A percentile compares a stretch with the other conserved stretches of the same genome.
phyloP scores from a whole-genome alignment of 2,113 vertebrate genomes.

The Chiloscyllium plagiosum region DNA sequence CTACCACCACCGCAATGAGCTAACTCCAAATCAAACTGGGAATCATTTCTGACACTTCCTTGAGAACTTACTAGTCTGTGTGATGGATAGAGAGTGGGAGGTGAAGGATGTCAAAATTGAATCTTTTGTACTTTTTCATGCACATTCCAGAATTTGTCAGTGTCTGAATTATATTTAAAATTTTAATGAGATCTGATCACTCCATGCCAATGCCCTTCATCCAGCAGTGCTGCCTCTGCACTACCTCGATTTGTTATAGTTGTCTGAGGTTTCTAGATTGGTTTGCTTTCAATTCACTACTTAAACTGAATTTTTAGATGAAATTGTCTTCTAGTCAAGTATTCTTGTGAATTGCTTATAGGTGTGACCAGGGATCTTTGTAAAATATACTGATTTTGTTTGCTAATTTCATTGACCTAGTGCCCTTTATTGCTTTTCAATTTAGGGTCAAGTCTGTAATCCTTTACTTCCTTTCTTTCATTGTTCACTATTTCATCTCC shows the following conservation, averaged over 20 bases:
- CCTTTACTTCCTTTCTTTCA: background rate
- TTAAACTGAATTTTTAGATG: background rate
- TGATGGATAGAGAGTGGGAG: background rate
- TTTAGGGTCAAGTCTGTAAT: background rate
- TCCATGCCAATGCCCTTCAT: background rate
- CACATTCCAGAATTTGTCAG: background rate
- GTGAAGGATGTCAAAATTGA: background rate
- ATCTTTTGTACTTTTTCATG: background rate
- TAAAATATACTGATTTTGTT: background rate
- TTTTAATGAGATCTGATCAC: background rate
- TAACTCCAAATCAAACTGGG: background rate
- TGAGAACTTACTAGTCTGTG: background rate
- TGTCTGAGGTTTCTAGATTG: background rate
- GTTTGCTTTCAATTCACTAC: background rate
- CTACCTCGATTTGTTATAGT: background rate
- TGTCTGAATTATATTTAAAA: background rate
- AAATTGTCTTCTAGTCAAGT: background rate
- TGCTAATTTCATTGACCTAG: background rate
- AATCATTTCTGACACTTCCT: background rate
- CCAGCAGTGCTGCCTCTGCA: background rate
- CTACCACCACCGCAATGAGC: background rate
- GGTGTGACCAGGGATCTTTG: background rate
- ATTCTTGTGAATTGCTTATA: background rate
- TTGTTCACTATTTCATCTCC: background rate
- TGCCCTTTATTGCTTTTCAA: background rate